These are phyloP conservation scores for Nestor notabilis DNA, from an alignment of 2,113 vertebrate species.

Conservation along the genomic window DNA sequence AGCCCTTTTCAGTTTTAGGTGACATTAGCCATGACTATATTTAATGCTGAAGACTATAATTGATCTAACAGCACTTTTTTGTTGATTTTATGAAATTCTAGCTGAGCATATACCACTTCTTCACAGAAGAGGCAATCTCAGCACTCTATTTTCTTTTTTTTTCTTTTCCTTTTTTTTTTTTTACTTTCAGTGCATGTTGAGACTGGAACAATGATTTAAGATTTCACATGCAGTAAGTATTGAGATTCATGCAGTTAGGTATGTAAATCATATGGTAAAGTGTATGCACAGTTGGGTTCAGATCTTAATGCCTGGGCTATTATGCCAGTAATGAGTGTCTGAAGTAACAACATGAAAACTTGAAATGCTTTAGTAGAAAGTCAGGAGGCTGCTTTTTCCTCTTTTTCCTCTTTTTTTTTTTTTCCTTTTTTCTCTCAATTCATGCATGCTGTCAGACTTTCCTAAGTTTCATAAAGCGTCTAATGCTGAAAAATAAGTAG, in stretches of 20 bases:
- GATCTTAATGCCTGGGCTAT: background rate
- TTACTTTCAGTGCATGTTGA: background rate
- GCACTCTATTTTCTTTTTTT: background rate
- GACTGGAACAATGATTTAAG: background rate
- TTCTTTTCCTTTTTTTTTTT: background rate
- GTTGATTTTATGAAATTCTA: background rate
- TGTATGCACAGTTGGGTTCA: background rate
- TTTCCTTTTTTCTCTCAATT: background rate
- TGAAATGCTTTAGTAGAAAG: background rate
- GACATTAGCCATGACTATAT: background rate
- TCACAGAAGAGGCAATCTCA: background rate
- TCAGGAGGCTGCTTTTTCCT: background rate
- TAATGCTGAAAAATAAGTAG: background rate
- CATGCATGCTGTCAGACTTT: background rate
- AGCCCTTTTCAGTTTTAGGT: background rate
- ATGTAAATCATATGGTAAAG: background rate
- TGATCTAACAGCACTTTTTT: background rate
- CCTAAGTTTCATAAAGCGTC: background rate
- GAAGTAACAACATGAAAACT: background rate
- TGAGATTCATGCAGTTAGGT: background rate
- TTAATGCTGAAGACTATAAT: background rate
- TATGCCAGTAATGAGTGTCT: background rate
- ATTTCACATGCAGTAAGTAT: background rate
- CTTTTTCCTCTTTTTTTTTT: background rate
- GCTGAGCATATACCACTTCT: background rate